phyloP scores from a whole-genome alignment of 2,113 vertebrate species.

The Eulacestoma nigropectus region DNA sequence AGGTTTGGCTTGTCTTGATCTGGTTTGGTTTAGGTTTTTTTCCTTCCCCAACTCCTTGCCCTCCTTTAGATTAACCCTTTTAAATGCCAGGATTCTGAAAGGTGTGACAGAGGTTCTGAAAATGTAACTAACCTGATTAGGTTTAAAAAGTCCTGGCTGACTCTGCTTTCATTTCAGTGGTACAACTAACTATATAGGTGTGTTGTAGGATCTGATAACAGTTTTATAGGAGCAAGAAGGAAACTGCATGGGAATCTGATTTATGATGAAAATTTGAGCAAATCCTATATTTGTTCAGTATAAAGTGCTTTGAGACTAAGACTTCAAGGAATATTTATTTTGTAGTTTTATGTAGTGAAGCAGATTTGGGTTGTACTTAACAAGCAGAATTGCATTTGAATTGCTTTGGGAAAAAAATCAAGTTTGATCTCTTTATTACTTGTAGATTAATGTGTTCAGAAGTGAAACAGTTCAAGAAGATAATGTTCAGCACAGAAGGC shows the following conservation, averaged over 20 bases:
- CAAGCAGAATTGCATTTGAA: conserved; percentile 20
- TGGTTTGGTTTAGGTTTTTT: background rate
- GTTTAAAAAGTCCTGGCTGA: background rate
- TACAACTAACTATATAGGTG: background rate
- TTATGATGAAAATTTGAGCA: background rate
- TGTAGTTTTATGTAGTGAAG: conserved; percentile 4
- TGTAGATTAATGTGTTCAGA: conserved; percentile 1
- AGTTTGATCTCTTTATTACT: conserved; percentile 13
- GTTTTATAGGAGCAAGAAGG: background rate
- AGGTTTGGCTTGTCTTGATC: background rate
- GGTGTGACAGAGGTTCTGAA: background rate
- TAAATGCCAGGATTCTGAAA: background rate
- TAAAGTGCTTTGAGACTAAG: background rate
- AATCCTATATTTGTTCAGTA: background rate
- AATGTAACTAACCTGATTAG: background rate
- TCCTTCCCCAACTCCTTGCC: rapidly evolving
- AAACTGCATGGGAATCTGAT: background rate
- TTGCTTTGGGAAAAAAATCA: background rate
- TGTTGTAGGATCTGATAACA: background rate
- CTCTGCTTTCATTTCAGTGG: background rate
- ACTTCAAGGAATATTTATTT: background rate
- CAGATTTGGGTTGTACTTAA: conserved; percentile 17
- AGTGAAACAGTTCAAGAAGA: conserved; percentile 8
- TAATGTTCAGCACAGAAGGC: background rate
- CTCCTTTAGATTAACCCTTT: background rate